A percentile compares a stretch with the other conserved stretches of the same genome.
phyloP scores from a whole-genome alignment of 2,888 invertebrate genomes.

The Bimastos eiseni region DNA sequence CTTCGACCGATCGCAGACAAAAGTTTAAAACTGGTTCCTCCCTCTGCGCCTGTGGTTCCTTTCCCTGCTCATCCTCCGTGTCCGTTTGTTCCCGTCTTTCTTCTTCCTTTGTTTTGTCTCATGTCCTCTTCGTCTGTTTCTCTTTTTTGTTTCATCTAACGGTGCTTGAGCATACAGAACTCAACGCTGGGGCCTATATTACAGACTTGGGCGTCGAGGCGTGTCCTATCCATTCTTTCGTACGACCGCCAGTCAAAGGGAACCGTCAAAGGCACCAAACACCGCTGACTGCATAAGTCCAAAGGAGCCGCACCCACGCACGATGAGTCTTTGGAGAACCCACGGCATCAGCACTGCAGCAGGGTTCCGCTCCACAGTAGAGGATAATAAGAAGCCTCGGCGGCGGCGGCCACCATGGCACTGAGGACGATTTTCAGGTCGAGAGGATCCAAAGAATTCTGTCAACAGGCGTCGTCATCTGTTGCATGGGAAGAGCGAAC shows the following conservation, averaged over 20 bases:
- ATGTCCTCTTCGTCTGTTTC: background rate
- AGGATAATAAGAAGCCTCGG: background rate
- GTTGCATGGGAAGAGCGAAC: background rate
- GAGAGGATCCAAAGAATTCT: background rate
- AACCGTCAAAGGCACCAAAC: background rate
- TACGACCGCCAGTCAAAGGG: background rate
- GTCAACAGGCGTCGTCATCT: background rate
- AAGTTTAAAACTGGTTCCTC: background rate
- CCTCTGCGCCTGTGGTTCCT: background rate
- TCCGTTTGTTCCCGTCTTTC: background rate
- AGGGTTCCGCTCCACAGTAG: background rate
- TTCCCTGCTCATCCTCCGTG: background rate
- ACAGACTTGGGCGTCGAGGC: background rate
- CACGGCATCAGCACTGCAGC: background rate
- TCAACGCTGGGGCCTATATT: background rate
- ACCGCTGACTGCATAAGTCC: background rate
- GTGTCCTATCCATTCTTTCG: background rate
- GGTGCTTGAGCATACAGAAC: background rate
- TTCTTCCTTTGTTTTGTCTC: background rate
- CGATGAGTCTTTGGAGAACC: background rate
- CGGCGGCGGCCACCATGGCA: background rate
- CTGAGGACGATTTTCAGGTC: constrained; percentile 3
- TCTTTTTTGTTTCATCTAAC: background rate
- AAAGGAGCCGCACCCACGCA: background rate
- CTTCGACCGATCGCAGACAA: background rate